Evolutionary conservation across 2,797 vertebrate genomes (phyloP).

Genomic region (Discoglossus pictus): DNA sequence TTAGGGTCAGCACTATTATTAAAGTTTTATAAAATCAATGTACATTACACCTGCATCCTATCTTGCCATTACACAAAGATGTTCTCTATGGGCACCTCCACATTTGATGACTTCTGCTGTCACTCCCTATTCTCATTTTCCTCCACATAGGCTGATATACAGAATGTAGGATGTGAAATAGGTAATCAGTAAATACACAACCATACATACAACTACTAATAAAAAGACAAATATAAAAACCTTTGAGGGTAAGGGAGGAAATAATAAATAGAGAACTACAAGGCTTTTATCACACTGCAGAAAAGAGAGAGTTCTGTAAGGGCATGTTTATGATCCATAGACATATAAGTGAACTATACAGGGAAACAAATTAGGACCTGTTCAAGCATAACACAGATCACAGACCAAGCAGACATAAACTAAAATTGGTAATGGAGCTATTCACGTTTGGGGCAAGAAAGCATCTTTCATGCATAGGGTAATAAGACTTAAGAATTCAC

Average conservation of each 20-base stretch:
- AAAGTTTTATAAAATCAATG: too few relatives aligned
- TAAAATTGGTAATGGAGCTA: slow-evolving; percentile 31
- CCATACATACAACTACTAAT: neutral
- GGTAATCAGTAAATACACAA: too few relatives aligned
- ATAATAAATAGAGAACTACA: slow-evolving; percentile 28
- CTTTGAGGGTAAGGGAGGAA: slow-evolving; percentile 12
- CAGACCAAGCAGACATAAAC: slow-evolving; percentile 29
- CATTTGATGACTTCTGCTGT: too few relatives aligned
- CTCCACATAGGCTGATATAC: too few relatives aligned
- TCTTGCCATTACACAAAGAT: too few relatives aligned
- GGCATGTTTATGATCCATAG: slow-evolving; percentile 26
- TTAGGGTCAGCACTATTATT: too few relatives aligned
- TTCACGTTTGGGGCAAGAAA: slow-evolving; percentile 36
- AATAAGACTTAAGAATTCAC: slow-evolving; percentile 22
- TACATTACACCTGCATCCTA: too few relatives aligned
- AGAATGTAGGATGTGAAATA: too few relatives aligned
- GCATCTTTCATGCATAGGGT: slow-evolving; percentile 5
- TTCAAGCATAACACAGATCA: slow-evolving; percentile 36
- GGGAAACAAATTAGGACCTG: slow-evolving; percentile 36
- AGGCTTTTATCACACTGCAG: slow-evolving; percentile 16
- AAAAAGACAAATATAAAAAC: slow-evolving; percentile 22
- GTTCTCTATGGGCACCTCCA: too few relatives aligned
- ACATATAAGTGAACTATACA: slow-evolving; percentile 33
- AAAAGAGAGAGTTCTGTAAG: neutral
- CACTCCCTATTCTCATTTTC: too few relatives aligned